phyloP scores from a whole-genome alignment of 2,113 vertebrate genomes.

The Rhinolophus sinicus region DNA sequence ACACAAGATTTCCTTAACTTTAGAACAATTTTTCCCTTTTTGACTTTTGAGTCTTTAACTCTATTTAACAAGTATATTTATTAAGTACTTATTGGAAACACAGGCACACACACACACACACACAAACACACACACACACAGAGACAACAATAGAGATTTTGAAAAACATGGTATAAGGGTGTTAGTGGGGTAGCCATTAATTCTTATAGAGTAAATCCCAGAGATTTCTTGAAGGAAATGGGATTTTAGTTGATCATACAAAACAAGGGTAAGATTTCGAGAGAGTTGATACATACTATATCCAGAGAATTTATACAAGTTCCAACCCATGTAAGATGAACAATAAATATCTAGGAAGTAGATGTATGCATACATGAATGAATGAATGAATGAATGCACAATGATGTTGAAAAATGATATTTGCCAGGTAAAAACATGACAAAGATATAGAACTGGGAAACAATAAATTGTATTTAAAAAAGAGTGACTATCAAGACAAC shows the following conservation, averaged over 20 bases:
- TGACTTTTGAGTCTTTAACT: background rate
- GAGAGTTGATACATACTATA: background rate
- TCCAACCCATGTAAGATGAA: background rate
- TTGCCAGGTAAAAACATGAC: background rate
- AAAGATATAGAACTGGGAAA: background rate
- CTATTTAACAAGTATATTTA: background rate
- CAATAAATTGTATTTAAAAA: background rate
- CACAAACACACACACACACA: background rate
- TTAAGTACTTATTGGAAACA: background rate
- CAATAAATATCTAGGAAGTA: background rate
- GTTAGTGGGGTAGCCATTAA: background rate
- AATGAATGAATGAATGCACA: background rate
- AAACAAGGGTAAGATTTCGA: background rate
- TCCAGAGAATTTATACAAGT: background rate
- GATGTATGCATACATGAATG: background rate
- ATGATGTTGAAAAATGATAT: background rate
- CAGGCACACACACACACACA: background rate
- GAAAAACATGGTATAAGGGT: background rate
- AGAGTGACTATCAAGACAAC: background rate
- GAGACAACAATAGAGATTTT: background rate
- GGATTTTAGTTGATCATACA: background rate
- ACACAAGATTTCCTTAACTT: background rate
- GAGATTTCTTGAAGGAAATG: background rate
- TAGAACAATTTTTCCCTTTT: background rate
- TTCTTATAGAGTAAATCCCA: background rate